These are phyloP conservation scores for Agonopterix arenella DNA, from an alignment of 2,888 invertebrate genomes.

Conservation along the genomic window DNA sequence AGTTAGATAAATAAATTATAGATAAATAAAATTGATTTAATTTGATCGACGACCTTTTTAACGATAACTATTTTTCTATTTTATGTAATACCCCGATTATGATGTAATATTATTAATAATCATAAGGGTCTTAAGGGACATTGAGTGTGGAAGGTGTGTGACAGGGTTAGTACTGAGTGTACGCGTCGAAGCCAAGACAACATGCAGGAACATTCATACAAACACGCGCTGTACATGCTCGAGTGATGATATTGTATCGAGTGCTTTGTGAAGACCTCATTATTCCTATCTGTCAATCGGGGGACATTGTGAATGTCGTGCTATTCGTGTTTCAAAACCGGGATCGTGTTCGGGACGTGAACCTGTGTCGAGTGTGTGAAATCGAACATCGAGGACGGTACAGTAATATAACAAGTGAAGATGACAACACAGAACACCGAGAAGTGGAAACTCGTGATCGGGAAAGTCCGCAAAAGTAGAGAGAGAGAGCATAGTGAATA, in stretches of 20 bases:
- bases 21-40: constrained; percentile 25
- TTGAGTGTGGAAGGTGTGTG: constrained; percentile 48
- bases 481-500: constrained; percentile 67
- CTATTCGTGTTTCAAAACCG: constrained; percentile 31
- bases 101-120: not conserved
- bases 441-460: constrained; percentile 68
- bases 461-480: constrained; percentile 59
- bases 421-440: constrained; percentile 70
- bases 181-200: constrained; percentile 72
- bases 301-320: constrained; percentile 24
- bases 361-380: constrained; percentile 50
- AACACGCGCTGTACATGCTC: constrained; percentile 64
- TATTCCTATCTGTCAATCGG: constrained; percentile 25
- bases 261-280: constrained; percentile 53
- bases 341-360: constrained; percentile 37
- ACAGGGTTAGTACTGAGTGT: constrained; percentile 44
- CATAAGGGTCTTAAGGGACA: constrained; percentile 20
- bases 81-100: not conserved
- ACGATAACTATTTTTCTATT: not conserved
- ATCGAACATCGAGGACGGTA: constrained; percentile 57
- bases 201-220: constrained; percentile 71
- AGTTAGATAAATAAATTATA: constrained; percentile 20
- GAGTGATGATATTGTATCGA: constrained; percentile 63
- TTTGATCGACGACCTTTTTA: constrained; percentile 1
- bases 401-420: constrained; percentile 43